A percentile compares a stretch with the other conserved stretches of the same genome.
These are phyloP conservation scores for Heterocephalus glaber DNA, from an alignment of 2,113 vertebrate species.

Conservation along the genomic window DNA sequence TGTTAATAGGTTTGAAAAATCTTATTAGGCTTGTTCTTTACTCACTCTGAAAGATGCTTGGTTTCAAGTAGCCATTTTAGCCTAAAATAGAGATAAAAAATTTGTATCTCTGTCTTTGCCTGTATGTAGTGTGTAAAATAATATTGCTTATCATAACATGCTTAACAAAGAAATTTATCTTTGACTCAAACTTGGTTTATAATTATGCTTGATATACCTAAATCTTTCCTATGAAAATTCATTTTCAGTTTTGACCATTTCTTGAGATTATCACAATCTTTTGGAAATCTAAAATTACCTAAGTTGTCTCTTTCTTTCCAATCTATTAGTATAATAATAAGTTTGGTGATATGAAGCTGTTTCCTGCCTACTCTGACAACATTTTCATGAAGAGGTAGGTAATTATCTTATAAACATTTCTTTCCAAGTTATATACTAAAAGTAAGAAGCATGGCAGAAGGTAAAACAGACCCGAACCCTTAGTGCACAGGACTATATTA, in stretches of 20 bases:
- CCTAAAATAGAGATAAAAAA: neutral
- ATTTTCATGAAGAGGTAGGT: neutral
- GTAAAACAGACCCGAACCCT: neutral
- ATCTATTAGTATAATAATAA: neutral
- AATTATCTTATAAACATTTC: neutral
- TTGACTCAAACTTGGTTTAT: neutral
- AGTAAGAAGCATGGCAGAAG: neutral
- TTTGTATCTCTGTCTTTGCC: neutral
- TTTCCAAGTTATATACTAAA: neutral
- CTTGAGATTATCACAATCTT: neutral
- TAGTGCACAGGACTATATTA: neutral
- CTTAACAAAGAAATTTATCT: neutral
- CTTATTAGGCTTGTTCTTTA: neutral
- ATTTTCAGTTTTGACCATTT: constrained; percentile 16
- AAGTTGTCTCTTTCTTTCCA: neutral
- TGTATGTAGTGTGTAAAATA: neutral
- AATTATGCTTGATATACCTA: neutral
- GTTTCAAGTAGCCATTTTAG: neutral
- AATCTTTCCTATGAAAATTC: neutral
- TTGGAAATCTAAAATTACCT: neutral
- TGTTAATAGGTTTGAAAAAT: neutral
- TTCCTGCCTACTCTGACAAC: neutral
- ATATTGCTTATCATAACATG: neutral
- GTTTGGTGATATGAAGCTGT: neutral
- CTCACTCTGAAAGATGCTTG: neutral